Evolutionary conservation across 2,797 vertebrate species (phyloP), one percentile per base, ranked within the genome.

Genomic region (Coendou prehensilis): DNA sequence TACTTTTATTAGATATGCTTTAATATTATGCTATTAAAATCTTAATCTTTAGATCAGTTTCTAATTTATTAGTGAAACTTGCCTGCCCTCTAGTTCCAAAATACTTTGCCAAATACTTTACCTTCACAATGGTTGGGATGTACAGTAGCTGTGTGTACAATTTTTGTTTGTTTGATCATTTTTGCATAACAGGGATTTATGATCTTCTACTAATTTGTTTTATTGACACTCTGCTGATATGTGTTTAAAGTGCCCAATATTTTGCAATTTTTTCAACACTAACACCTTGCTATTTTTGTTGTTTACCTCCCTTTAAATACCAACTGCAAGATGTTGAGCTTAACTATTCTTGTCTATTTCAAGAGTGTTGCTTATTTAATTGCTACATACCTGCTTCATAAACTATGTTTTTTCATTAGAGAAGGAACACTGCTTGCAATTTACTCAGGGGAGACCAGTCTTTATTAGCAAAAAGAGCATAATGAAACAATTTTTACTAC

Each of bases 391-490:
- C 26, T 94, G 37, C 23, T 87, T 94, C 33, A 93, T 94, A 87
- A 95, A 84, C 26, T 13, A 28, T 33, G 57, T 88, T 69, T 97
- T 94, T 94, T 96, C 37, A 23, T 87, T 89, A 73, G n/a, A 87
- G 11, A 82, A 67, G 28, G 78, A n/a, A 81, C 8, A 78, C 63
- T 87, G 33, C 87, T 57, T 85, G 8, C 7, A 69, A 89, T 80
- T 80, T 87, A 91, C 33, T 85, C 59, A 79, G 15, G 26, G 14
- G 41, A 87, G 8, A 45, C 26, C 80, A 67, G 33, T 1, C 7
- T 93, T 97, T 94, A 81, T 78, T 81, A 95, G 28, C 54, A 67
- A 86, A 84, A 92, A 69, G 3, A 1, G 13, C 28, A n/a, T 67
- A 87, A 47, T 81, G 26, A 91, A 95, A 91, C 81, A 81, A 15